Base-by-base conservation (phyloP, 2,797 vertebrate genomes). In the Tokudaia muenninki region DNA sequence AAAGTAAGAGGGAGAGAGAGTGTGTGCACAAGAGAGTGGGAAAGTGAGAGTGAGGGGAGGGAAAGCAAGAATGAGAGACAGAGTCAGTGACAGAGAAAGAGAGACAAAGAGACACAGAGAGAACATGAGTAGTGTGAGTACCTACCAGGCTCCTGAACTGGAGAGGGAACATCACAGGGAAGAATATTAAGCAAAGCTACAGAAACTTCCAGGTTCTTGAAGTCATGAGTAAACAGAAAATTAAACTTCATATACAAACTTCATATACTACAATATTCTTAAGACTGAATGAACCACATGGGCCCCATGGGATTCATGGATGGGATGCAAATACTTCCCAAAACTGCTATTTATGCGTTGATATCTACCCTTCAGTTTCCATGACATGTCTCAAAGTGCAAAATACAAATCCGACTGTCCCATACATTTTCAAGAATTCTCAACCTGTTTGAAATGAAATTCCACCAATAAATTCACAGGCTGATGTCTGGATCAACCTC, bases 221-320 rank as follows among this genome's bases (percentile, higher is more conserved):
- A 91, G 65, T 78, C n/a, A 86, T 17, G 37, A 94, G 61, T 72
- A 97, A 83, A 97, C n/a, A 67, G 7, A 70, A 67, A 93, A 88
- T 91, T 90, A 90, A 55, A 65, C 16, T 70, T 70, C 67, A 70
- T n/a, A n/a, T 70, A 47, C 55, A 81, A 41, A 79, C 47, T 90
- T 93, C n/a, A 91, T 78, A 75, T 79, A 74, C 17, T 88, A 16
- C 47, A n/a, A 11, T 75, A 34, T 70, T 84, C 26, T 81, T 52
- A 88, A 88, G 9, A 75, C 22, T 87, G 12, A 80, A 78, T 77
- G 19, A 90, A 82, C 24, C 11, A 88, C 5, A 34, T 3, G 44
- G 34, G 16, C 16, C 47, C 41, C 14, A 83, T n/a, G 17, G 37
- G 13, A 59, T 79, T 77, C 61, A 88, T 6, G 65, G 72, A 80